phyloP scores from a whole-genome alignment of 1,140 invertebrate species.

The Drosophila insularis region DNA sequence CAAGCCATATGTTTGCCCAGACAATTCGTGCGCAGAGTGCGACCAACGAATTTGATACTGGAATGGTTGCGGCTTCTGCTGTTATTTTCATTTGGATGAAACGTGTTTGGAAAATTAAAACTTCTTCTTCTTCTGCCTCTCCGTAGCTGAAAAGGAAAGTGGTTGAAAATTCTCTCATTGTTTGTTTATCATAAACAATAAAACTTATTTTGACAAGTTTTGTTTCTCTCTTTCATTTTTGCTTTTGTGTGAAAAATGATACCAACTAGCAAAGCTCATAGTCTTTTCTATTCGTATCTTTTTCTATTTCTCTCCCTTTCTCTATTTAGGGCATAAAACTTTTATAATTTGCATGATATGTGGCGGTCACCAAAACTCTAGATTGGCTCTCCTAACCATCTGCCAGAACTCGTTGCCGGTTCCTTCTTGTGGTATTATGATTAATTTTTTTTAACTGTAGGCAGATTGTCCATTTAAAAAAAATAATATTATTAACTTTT shows the following conservation, averaged over 20 bases:
- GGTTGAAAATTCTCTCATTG: constrained; percentile 53
- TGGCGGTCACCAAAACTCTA: constrained; percentile 14
- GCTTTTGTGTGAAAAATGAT: constrained; percentile 48
- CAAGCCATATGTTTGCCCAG: constrained; percentile 57
- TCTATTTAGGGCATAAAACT: constrained; percentile 49
- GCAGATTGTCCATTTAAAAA: constrained; percentile 45
- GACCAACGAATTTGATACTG: constrained; percentile 55
- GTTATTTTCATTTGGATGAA: constrained; percentile 72
- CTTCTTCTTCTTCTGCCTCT: constrained; percentile 36
- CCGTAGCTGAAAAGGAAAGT: constrained; percentile 60
- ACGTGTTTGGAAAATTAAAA: constrained; percentile 79
- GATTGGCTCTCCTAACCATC: constrained; percentile 38
- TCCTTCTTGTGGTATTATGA: constrained; percentile 54
- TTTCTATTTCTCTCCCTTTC: no score
- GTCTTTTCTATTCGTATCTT: no score
- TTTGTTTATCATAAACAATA: constrained; percentile 77
- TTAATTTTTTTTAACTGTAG: constrained; percentile 65
- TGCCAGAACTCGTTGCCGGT: constrained; percentile 59
- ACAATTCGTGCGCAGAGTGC: constrained; percentile 44
- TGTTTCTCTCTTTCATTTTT: constrained; percentile 18
- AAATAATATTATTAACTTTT: constrained; percentile 53
- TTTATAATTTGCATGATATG: constrained; percentile 77
- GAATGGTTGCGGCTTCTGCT: constrained; percentile 34
- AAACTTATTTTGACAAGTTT: constrained; percentile 74
- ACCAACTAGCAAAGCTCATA: constrained; percentile 24